Evolutionary conservation across 35 echinoderm and acorn worm species (phyloP).

Genomic region (Ophioderma brevispina): DNA sequence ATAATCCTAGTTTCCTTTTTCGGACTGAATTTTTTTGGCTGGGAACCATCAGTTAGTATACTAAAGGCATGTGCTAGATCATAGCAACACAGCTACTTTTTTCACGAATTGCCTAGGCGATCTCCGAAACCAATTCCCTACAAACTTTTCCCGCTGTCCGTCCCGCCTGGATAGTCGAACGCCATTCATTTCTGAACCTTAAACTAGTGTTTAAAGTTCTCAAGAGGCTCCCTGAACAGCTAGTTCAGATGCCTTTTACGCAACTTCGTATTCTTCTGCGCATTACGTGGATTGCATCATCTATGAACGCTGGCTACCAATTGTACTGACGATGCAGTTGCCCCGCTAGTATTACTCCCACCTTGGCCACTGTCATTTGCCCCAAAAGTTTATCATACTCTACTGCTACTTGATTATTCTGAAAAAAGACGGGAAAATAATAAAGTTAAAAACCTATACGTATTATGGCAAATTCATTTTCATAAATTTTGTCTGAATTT

Average conservation of each 20-base stretch:
- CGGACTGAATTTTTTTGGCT: constrained; percentile 53
- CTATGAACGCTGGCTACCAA: constrained; percentile 41
- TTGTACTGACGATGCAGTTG: too few relatives aligned
- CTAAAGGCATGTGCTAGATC: constrained; percentile 42
- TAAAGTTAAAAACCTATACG: too few relatives aligned
- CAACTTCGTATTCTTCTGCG: constrained; percentile 58
- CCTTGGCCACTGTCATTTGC: too few relatives aligned
- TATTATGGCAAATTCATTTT: too few relatives aligned
- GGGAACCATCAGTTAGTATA: constrained; percentile 55
- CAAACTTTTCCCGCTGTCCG: constrained; percentile 25
- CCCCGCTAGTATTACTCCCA: too few relatives aligned
- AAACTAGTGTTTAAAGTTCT: constrained; percentile 40
- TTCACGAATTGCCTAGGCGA: constrained; percentile 48
- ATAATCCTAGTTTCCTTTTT: constrained; percentile 48
- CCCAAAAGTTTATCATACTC: too few relatives aligned
- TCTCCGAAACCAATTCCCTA: constrained; percentile 44
- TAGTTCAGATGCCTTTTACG: constrained; percentile 56
- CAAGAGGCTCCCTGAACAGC: constrained; percentile 42
- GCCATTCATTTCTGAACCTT: constrained; percentile 34
- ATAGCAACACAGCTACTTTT: constrained; percentile 31
- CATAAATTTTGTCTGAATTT: too few relatives aligned
- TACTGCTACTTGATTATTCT: too few relatives aligned
- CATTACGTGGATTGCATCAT: constrained; percentile 13
- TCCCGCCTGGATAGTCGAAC: constrained; percentile 21
- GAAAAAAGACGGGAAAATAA: too few relatives aligned